Evolutionary conservation across 64 coral and sea anemone species (phyloP), one percentile per base, ranked within the genome.

Genomic region (Trachythela sp.): DNA sequence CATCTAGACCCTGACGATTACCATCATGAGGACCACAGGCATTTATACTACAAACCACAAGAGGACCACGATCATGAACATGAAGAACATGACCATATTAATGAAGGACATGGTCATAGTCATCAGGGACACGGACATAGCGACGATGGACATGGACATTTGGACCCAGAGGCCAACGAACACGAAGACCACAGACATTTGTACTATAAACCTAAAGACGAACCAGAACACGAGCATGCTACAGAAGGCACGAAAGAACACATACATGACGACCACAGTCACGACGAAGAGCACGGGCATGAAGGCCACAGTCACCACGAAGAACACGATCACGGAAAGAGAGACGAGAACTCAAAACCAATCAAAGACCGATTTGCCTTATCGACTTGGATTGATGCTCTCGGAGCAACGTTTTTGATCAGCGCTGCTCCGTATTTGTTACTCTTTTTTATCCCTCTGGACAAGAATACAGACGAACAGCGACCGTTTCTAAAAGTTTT

Each of bases 381-480:
- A 15, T 56, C 86, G 24, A 95, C 92, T 42, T 99, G 96, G 96
- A 59, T 95, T 1, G 88, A 99, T 27, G 96, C 96, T 0, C 83
- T 99, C 9, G 91, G 48, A 13, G 92, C 96, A 1, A 99, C 96
- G 0, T 54, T 99, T 14, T 80, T 99, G 14, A 99, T 99, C 83
- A 99, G 96, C 49, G 96, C 96, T 38, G 96, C 96, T 70, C 96
- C 96, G 5, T 99, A 95, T 83, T 93, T 99, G 24, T 95, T 99
- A 22, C 72, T 99, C 41, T 99, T 99, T 86, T 95, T 99, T 15
- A 95, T 99, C 36, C 96, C 96, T 11, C 88, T 99, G 39, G 83
- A 92, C 33, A 94, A 93, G 52, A 99, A 99, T 70, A 84, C 96
- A 4, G 96, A 91, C 4, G 96, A 99, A 56, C 96, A 99, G 18